Conservation (phyloP, 2,888 invertebrate species). For the Desoria tigrina region DNA sequence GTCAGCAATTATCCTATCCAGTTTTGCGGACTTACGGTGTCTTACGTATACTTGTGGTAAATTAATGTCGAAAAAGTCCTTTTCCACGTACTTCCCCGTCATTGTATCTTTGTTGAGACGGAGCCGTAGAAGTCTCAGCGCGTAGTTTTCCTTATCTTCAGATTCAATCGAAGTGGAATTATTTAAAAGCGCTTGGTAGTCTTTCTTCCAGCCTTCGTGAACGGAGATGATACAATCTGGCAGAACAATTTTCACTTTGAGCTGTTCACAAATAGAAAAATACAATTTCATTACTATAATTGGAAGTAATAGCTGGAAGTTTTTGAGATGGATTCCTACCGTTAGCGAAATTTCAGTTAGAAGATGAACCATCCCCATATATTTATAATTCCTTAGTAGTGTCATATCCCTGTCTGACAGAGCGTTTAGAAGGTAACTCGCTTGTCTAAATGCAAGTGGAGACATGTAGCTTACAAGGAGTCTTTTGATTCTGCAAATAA, state of each 20-base stretch:
- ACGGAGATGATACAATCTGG: constrained; percentile 5
- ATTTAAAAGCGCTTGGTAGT: constrained; percentile 18
- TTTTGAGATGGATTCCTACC: not conserved
- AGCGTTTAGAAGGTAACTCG: not conserved
- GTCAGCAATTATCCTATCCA: not conserved
- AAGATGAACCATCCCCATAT: constrained; percentile 2
- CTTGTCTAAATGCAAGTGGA: not conserved
- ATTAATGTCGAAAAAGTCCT: constrained; percentile 35
- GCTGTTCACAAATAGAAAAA: not conserved
- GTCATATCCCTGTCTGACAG: not conserved
- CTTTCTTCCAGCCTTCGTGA: constrained; percentile 13
- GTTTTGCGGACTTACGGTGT: not conserved
- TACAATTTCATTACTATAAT: not conserved
- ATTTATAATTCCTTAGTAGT: not conserved
- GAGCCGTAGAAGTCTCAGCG: constrained; percentile 26
- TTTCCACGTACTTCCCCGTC: constrained; percentile 25
- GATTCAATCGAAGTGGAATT: not conserved
- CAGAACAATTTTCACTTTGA: not conserved
- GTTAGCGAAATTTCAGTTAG: not conserved
- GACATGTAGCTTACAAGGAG: not conserved
- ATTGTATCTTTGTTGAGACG: constrained; percentile 24
- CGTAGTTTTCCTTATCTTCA: constrained; percentile 16
- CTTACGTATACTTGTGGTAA: constrained; percentile 16
- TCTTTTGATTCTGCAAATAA: constrained; percentile 3
- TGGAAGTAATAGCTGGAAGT: no score